These are phyloP conservation scores for Morpho achilles DNA, from an alignment of 2,888 invertebrate species.

Conservation along the genomic window DNA sequence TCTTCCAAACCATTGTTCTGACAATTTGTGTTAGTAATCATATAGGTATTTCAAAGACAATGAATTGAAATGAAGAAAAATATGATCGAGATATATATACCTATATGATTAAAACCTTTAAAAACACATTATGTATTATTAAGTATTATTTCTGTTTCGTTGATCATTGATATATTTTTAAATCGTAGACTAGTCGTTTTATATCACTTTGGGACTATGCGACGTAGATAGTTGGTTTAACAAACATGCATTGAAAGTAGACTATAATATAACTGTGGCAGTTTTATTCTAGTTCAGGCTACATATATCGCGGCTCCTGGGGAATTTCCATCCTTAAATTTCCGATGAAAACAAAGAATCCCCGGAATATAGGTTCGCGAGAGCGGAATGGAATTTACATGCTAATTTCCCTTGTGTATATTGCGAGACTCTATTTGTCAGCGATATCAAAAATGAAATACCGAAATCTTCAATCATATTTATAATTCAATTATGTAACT, in stretches of 20 bases:
- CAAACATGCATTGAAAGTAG: constrained; percentile 5
- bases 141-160: background rate
- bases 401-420: constrained; percentile 76
- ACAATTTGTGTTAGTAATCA: too few species aligned
- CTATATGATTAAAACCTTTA: too few species aligned
- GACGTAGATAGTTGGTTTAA: constrained; percentile 5
- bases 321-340: constrained; percentile 66
- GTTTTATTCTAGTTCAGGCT: constrained; percentile 24
- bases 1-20: too few species aligned
- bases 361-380: constrained; percentile 61
- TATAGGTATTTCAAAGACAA: too few species aligned
- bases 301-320: constrained; percentile 43
- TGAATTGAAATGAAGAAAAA: too few species aligned
- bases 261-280: constrained; percentile 10
- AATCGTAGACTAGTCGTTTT: constrained; percentile 2
- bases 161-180: background rate
- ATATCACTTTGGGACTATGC: constrained; percentile 6
- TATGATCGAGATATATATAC: too few species aligned
- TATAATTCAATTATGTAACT: constrained; percentile 10
- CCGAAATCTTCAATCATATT: constrained; percentile 24
- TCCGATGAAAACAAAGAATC: constrained; percentile 73
- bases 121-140: too few species aligned
- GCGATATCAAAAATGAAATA: constrained; percentile 57
- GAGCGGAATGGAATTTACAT: constrained; percentile 74
- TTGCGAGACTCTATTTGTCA: constrained; percentile 59